Percentiles rank a stretch among this genome's conserved stretches.
phyloP scores from a whole-genome alignment of 1,140 invertebrate species.

The Solen grandis region DNA sequence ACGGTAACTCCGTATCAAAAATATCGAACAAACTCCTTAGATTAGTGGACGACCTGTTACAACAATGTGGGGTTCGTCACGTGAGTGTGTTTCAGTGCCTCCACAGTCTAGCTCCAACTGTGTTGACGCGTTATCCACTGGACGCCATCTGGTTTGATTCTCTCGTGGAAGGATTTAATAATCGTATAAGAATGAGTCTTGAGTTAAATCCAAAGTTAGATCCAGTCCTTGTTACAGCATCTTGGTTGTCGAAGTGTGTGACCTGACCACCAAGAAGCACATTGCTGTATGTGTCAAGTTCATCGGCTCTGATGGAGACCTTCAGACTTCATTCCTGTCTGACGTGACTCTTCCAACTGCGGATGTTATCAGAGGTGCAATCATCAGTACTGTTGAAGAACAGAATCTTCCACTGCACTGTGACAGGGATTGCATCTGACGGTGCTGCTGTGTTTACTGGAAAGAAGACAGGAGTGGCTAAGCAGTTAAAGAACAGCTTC shows the following conservation, averaged over 20 bases:
- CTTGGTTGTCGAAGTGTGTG: constrained; percentile 33
- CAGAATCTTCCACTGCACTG: neutral
- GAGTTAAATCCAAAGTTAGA: neutral
- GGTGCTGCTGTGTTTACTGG: constrained; percentile 1
- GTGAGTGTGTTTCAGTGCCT: too few species aligned
- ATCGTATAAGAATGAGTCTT: too few species aligned
- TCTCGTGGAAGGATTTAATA: too few species aligned
- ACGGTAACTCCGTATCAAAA: too few species aligned
- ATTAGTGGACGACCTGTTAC: too few species aligned
- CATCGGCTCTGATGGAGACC: too few species aligned
- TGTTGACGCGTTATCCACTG: too few species aligned
- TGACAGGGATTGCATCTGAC: constrained; percentile 19
- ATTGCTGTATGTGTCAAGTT: constrained; percentile 14
- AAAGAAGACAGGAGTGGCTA: constrained; percentile 1
- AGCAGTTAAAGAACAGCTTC: neutral
- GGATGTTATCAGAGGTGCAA: neutral
- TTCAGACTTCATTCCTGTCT: constrained; percentile 6
- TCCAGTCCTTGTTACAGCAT: neutral
- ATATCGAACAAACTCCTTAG: too few species aligned
- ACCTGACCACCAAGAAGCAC: constrained; percentile 9
- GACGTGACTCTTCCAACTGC: constrained; percentile 4
- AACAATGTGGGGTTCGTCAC: too few species aligned
- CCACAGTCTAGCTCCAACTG: too few species aligned
- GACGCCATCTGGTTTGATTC: too few species aligned
- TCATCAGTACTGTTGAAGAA: neutral